These are phyloP conservation scores for Paramuricea clavata DNA, from an alignment of 92 coral and sea anemone species.

Conservation along the genomic window DNA sequence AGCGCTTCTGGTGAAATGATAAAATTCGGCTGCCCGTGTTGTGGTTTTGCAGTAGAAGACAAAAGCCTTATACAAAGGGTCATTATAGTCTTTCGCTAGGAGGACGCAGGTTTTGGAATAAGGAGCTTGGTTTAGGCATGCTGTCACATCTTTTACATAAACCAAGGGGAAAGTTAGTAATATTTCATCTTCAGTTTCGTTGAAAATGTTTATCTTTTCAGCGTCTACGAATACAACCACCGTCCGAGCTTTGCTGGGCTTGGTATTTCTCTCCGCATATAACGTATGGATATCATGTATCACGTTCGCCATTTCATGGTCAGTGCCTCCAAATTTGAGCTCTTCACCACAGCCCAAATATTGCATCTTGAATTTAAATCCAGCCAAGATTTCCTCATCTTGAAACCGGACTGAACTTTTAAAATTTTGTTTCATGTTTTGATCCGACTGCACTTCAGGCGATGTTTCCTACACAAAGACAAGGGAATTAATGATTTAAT, in stretches of 20 bases:
- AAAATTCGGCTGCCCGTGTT: slow-evolving; percentile 6
- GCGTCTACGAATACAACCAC: slow-evolving; percentile 20
- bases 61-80: slow-evolving; percentile 18
- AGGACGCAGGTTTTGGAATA: slow-evolving; percentile 34
- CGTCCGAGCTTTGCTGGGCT: slow-evolving; percentile 17
- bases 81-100: slow-evolving; percentile 20
- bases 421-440: background rate
- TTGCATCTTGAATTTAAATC: slow-evolving; percentile 9
- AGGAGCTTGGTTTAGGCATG: slow-evolving; percentile 27
- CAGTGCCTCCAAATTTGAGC: slow-evolving; percentile 11
- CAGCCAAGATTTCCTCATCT: slow-evolving; percentile 18
- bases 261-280: slow-evolving; percentile 4
- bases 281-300: slow-evolving; percentile 34
- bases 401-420: background rate
- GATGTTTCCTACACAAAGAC: background rate
- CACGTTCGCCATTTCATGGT: slow-evolving; percentile 29
- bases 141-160: slow-evolving; percentile 30
- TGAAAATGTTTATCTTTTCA: slow-evolving; percentile 21
- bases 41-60: slow-evolving; percentile 29
- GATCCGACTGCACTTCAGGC: background rate
- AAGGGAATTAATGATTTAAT: background rate
- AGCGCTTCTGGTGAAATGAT: background rate
- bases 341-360: slow-evolving; percentile 23
- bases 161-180: slow-evolving; percentile 11
- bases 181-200: background rate